Conservation (phyloP, 2,113 vertebrate genomes). For the Halichoeres trimaculatus region DNA sequence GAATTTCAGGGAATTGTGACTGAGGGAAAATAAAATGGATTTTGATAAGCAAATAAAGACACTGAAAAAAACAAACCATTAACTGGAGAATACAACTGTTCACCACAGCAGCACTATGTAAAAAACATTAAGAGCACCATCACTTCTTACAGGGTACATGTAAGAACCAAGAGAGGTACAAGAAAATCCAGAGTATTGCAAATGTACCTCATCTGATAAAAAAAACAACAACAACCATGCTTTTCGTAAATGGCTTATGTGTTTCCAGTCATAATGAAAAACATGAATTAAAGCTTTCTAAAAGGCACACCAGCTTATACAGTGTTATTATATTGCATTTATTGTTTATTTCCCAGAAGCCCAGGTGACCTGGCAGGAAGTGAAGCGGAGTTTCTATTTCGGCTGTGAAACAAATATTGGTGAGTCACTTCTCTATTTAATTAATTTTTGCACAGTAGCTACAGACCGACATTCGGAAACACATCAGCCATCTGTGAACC, state of each 20-base stretch:
- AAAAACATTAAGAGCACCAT: too few relatives aligned
- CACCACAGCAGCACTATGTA: too few relatives aligned
- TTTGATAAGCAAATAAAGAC: too few relatives aligned
- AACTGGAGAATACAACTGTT: too few relatives aligned
- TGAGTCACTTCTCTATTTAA: constrained; percentile 29
- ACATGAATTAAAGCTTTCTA: constrained; percentile 5
- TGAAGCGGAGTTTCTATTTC: constrained; percentile 30
- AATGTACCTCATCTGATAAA: background rate
- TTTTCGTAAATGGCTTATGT: background rate
- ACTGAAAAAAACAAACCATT: too few relatives aligned
- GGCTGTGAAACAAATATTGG: constrained; percentile 41
- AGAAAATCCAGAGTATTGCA: background rate
- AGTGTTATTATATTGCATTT: constrained; percentile 36
- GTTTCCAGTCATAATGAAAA: background rate
- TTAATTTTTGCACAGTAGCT: constrained; percentile 29
- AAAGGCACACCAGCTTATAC: background rate
- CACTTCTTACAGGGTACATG: too few relatives aligned
- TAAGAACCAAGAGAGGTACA: background rate
- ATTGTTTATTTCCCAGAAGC: constrained; percentile 30
- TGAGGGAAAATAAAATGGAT: too few relatives aligned
- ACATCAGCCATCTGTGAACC: constrained; percentile 56
- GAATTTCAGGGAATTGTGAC: too few relatives aligned
- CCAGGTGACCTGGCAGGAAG: constrained; percentile 37
- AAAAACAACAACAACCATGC: too few relatives aligned
- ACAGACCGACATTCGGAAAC: constrained; percentile 36